A percentile compares a stretch with the other conserved stretches of the same genome.
These are phyloP conservation scores for Clarias gariepinus DNA, from an alignment of 2,113 vertebrate species.

Conservation along the genomic window DNA sequence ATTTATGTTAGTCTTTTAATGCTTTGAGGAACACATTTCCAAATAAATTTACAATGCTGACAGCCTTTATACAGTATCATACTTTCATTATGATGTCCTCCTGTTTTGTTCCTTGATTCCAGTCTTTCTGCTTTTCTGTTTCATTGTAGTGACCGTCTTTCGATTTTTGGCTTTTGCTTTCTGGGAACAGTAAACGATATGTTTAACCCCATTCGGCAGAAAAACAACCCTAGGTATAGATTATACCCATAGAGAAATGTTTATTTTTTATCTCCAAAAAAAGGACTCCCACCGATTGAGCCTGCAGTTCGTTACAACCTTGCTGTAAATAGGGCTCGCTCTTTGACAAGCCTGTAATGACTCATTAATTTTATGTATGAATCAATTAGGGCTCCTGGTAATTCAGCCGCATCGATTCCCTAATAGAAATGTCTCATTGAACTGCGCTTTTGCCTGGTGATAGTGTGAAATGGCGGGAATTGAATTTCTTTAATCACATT, in stretches of 20 bases:
- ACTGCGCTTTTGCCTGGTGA: neutral
- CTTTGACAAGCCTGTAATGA: slow-evolving; percentile 27
- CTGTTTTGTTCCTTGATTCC: too few species aligned
- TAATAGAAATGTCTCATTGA: slow-evolving; percentile 30
- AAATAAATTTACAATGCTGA: too few species aligned
- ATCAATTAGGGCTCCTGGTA: slow-evolving; percentile 34
- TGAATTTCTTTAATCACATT: neutral
- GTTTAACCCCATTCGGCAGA: neutral
- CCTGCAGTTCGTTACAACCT: too few species aligned
- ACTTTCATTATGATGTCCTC: too few species aligned
- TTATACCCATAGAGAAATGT: neutral
- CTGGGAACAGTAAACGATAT: neutral
- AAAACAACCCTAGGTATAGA: neutral
- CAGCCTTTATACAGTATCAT: too few species aligned
- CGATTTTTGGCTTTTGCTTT: neutral
- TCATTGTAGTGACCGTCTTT: too few species aligned
- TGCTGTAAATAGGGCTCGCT: slow-evolving; percentile 9
- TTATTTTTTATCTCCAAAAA: neutral
- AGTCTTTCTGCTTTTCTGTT: too few species aligned
- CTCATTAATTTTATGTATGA: slow-evolving; percentile 33
- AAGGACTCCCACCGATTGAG: neutral
- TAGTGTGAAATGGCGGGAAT: neutral
- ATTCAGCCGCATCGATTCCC: slow-evolving; percentile 5
- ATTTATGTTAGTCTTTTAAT: too few species aligned
- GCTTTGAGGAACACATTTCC: too few species aligned